Base-by-base conservation (phyloP, 2,113 vertebrate genomes). In the Prionailurus bengalensis region DNA sequence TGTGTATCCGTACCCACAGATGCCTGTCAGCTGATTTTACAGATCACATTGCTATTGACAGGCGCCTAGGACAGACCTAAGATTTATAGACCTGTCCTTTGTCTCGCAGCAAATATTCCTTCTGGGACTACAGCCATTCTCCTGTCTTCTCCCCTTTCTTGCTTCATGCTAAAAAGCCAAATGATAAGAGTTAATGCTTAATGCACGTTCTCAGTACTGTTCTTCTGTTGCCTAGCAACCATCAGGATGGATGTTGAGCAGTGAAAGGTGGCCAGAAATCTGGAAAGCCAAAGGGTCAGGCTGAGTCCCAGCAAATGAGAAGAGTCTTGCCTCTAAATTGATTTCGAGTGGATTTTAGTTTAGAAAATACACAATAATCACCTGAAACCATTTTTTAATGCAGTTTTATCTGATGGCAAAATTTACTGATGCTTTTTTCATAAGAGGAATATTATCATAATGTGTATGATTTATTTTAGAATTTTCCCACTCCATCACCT, bases 21-120 rank as follows among this genome's bases (percentile, higher is more conserved):
- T 98, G 98, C 90, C 93, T 90, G 95, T 98, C 98, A 98, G 98
- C 97, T 98, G 98, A 99, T 98, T 97, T 92, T 94, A 65, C 91
- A 98, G 93, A 95, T 98, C 96, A 81, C 0, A 0, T 92, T 97
- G 93, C 97, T 91, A 96, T 98, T 98, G 98, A 99, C 98, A 98
- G 95, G 36, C 27, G 0, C 91, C 12, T 61, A n/a, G 21, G 89
- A 65, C 61, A 98, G 96, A 95, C 93, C 53, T 97, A 91, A 82
- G 97, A 83, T 97, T 78, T 96, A 96, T 94, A 96, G 97, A 96
- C 94, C 97, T 97, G n/a, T 92, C 93, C 45, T 97, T 98, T 98
- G 96, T 98, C 97, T 95, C 82, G 96, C 96, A 97, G 87, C 97
- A 97, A 98, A 98, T 93, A 98, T 87, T 92, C 73, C 90, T 88